Evolutionary conservation across 2,888 invertebrate genomes (phyloP).

Genomic region (Tipula unca): DNA sequence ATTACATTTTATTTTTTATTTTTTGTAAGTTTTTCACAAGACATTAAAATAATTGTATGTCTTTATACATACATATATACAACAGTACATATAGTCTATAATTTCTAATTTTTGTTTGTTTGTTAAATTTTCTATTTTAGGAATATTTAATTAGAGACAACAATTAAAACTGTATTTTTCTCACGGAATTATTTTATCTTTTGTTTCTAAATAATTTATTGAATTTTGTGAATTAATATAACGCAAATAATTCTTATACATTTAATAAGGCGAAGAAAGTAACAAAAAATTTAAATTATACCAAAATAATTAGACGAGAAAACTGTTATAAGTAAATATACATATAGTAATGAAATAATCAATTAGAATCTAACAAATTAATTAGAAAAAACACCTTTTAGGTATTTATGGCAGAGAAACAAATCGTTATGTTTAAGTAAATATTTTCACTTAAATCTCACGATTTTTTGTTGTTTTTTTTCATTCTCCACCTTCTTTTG

Average conservation of each 20-base stretch:
- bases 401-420: not conserved
- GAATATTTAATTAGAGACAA: not conserved
- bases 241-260: not conserved
- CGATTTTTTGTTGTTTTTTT: not conserved
- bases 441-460: not conserved
- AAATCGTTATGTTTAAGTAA: not conserved
- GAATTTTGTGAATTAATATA: not conserved
- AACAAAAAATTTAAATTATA: not conserved
- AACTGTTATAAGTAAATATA: not conserved
- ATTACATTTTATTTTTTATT: not conserved
- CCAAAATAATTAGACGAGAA: not conserved
- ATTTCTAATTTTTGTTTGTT: not conserved
- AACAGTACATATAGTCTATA: not conserved
- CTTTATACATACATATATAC: not conserved
- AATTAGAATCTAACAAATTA: slow-evolving; percentile 9
- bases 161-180: not conserved
- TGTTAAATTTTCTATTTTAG: not conserved
- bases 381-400: not conserved
- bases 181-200: not conserved
- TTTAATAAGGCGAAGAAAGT: not conserved
- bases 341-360: not conserved
- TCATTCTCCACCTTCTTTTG: not conserved
- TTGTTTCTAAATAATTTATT: not conserved
- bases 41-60: not conserved
- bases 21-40: not conserved